phyloP scores from a whole-genome alignment of 2,797 vertebrate species.

The Cynopterus sphinx region DNA sequence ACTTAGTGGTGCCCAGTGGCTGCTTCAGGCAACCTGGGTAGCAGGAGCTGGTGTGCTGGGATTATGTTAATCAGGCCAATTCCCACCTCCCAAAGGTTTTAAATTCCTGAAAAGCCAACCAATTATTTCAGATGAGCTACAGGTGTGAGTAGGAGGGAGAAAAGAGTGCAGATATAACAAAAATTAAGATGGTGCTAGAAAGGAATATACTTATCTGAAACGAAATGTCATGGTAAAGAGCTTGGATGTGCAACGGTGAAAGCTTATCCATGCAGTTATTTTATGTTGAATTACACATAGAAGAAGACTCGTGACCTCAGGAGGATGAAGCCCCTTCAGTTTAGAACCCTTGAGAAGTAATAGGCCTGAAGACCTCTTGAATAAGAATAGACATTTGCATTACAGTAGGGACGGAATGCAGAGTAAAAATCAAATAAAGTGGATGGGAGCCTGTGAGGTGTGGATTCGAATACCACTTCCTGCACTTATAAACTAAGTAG shows the following conservation, averaged over 20 bases:
- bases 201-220: not conserved
- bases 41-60: not conserved
- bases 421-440: not conserved
- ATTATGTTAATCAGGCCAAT: not conserved
- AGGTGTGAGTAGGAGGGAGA: no score
- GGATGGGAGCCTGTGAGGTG: not conserved
- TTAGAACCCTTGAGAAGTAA: not conserved
- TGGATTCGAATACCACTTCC: not conserved
- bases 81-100: not conserved
- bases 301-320: not conserved
- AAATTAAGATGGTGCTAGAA: not conserved
- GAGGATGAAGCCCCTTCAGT: not conserved
- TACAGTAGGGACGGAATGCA: not conserved
- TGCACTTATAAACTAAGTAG: not conserved
- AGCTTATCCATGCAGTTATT: not conserved
- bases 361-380: rapidly evolving
- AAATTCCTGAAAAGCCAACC: not conserved
- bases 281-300: not conserved
- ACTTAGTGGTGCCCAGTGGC: not conserved
- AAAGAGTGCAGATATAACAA: not conserved
- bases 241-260: not conserved
- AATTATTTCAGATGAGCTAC: not conserved
- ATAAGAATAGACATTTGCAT: not conserved
- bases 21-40: not conserved
- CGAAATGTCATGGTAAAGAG: not conserved